Base-by-base conservation (phyloP, 2,888 invertebrate genomes). In the Amblyjoppa fuscipennis region DNA sequence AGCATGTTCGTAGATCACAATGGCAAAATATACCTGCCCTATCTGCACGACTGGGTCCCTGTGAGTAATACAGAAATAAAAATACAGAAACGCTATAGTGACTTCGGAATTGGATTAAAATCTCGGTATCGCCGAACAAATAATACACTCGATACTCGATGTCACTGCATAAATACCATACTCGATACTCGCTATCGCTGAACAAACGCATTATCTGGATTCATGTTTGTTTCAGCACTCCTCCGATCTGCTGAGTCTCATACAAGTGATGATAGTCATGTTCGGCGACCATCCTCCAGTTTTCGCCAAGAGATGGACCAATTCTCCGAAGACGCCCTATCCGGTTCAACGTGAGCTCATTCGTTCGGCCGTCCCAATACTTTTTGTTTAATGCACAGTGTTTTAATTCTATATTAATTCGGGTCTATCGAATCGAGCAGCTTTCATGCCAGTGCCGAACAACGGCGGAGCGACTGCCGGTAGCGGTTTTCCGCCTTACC, bases 261-360 rank as follows among this genome's bases (percentile, higher is more conserved):
- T 99, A 90, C 98, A 98, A 95, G 96, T 98, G 81, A 97, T 99
- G 97, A 96, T 97, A 87, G 96, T 97, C 83, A 98, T 98, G 1
- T 99, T 99, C 95, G 98, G 99, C 51, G 99, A 99, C 88, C 96
- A 97, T 90, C 99, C 99, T 79, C 99, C 99, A 2, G 99, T 99
- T 4, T 98, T 97, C 94, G 96, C 98, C 0, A 97, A 96, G 93
- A 96, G 96, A 25, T 96, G 96, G 86, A 95, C 95, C 81, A 95
- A 95, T 84, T 84, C 76, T 7, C 89, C 90, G 85, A 89, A 91
- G 41, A 91, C 95, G 4, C 95, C 96, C 51, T 96, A 96, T 91
- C 96, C 96, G 45, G 88, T 94, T 59, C 95, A 95, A 90, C 91
- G 95, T 95, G 91, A 94, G 94, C 93, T 73, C 3, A 49, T 49